Evolutionary conservation across 2,888 invertebrate species (phyloP).

Genomic region (Dascillus cervinus): DNA sequence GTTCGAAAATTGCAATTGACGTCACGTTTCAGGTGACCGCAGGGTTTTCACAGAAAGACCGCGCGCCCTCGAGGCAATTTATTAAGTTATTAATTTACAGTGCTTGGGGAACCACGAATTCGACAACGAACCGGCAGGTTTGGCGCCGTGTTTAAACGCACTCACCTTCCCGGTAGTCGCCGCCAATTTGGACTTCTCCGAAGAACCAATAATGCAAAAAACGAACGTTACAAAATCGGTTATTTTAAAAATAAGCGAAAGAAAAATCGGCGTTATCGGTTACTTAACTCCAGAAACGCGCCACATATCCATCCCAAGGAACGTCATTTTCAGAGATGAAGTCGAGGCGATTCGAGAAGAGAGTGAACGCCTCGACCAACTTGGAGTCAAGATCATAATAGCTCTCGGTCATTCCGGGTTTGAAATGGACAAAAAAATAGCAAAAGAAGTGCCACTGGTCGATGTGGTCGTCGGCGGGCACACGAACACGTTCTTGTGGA

Average conservation of each 20-base stretch:
- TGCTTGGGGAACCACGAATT: conserved; percentile 93
- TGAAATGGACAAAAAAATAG: conserved; percentile 67
- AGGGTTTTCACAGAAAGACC: too few species aligned
- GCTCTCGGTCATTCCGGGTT: conserved; percentile 88
- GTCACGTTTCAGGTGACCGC: too few species aligned
- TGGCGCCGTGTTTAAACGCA: conserved; percentile 66
- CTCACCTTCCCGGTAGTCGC: conserved; percentile 67
- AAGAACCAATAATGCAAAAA: conserved; percentile 53
- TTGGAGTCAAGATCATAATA: conserved; percentile 72
- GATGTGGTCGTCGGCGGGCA: conserved; percentile 89
- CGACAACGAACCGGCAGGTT: conserved; percentile 68
- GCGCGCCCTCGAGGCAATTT: too few species aligned
- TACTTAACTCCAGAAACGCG: conserved; percentile 79
- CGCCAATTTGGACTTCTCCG: conserved; percentile 64
- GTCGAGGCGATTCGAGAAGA: conserved; percentile 59
- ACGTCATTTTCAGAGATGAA: conserved; percentile 53
- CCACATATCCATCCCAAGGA: conserved; percentile 45
- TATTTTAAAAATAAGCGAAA: conserved; percentile 55
- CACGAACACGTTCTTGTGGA: conserved; percentile 83
- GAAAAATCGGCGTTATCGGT: conserved; percentile 74
- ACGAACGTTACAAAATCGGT: conserved; percentile 50
- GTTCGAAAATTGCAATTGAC: too few species aligned
- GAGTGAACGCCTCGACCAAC: conserved; percentile 51
- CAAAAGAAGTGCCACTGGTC: conserved; percentile 64
- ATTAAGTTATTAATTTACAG: too few species aligned